Conservation (phyloP, 1,140 invertebrate genomes). For the fruit fly (Drosophila melanogaster) region Release_6_plus_ISO1_MT NC_004354.4:17529001-17529500, state of each 20-base stretch:
- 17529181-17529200: slow-evolving; percentile 2
- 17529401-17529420: slow-evolving; percentile 7
- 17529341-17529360: slow-evolving; percentile 32
- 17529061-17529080: slow-evolving; percentile 3
- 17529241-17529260: slow-evolving; percentile 27
- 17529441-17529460: slow-evolving; percentile 29
- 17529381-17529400: background rate
- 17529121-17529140: slow-evolving; percentile 14
- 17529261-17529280: slow-evolving; percentile 73
- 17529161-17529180: slow-evolving; percentile 6
- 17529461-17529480: slow-evolving; percentile 38
- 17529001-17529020: background rate
- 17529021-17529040: background rate
- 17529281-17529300: slow-evolving; percentile 67
- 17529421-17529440: slow-evolving; percentile 25
- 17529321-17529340: slow-evolving; percentile 18
- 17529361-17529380: slow-evolving; percentile 8
- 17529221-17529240: background rate
- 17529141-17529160: slow-evolving; percentile 5
- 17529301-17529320: slow-evolving; percentile 68
- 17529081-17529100: background rate
- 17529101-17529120: slow-evolving; percentile 10
- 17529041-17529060: background rate
- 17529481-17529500: slow-evolving; percentile 23
- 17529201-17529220: background rate